phyloP scores from a whole-genome alignment of 2,113 vertebrate species.

The Hoplias malabaricus region DNA sequence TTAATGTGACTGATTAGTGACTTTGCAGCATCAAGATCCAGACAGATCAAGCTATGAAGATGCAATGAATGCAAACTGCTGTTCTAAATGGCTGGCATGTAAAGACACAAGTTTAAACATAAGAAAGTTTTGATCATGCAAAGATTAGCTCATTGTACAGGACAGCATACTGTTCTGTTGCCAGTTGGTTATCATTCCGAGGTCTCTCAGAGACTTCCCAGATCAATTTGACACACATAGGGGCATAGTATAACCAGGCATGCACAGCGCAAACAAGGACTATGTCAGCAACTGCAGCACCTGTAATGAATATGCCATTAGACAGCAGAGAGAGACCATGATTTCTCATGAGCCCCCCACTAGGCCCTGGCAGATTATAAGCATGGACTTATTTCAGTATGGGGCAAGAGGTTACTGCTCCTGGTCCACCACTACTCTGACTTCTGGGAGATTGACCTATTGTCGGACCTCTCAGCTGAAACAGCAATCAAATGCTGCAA shows the following conservation, averaged over 20 bases:
- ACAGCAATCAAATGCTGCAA: neutral
- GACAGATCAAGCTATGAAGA: too few relatives aligned
- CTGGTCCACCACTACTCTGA: too few relatives aligned
- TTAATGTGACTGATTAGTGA: too few relatives aligned
- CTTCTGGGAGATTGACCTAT: neutral
- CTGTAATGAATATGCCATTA: neutral
- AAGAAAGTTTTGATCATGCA: constrained; percentile 5
- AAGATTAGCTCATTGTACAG: constrained; percentile 41
- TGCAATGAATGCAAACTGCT: too few relatives aligned
- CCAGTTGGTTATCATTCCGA: constrained; percentile 27
- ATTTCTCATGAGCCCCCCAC: neutral
- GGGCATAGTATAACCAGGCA: constrained; percentile 12
- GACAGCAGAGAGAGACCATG: neutral
- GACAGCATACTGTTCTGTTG: constrained; percentile 27
- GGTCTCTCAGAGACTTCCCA: neutral
- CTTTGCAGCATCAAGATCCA: too few relatives aligned
- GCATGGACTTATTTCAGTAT: too few relatives aligned
- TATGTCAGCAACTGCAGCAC: neutral
- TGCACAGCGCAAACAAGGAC: neutral
- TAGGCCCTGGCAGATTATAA: too few relatives aligned
- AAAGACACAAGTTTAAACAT: neutral
- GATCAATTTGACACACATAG: constrained; percentile 42
- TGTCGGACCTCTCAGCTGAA: neutral
- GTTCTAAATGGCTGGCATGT: too few relatives aligned
- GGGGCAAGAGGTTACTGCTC: too few relatives aligned